Conservation (phyloP, 1,140 invertebrate species). For the Bombus breviceps region DNA sequence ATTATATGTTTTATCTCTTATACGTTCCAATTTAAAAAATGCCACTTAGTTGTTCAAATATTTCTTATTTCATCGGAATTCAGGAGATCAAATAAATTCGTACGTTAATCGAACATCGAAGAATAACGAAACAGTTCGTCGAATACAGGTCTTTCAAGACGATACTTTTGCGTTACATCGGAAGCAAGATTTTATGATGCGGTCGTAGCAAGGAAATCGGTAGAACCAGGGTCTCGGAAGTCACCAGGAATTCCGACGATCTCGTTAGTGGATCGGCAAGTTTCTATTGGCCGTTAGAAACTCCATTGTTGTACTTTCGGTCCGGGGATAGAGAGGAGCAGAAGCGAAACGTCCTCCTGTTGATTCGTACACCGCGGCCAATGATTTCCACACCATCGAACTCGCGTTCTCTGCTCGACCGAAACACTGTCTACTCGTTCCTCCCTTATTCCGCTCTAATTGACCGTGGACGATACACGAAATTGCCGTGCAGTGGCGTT, state of each 20-base stretch:
- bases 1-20: too few relatives aligned
- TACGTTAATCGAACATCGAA: background rate
- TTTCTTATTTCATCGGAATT: too few relatives aligned
- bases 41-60: too few relatives aligned
- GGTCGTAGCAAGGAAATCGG: slow-evolving; percentile 6
- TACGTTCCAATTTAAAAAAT: too few relatives aligned
- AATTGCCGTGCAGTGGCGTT: slow-evolving; percentile 23
- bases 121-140: background rate
- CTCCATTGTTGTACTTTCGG: slow-evolving; percentile 44
- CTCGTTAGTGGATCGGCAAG: slow-evolving; percentile 48
- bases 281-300: slow-evolving; percentile 55
- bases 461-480: slow-evolving; percentile 49
- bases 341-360: slow-evolving; percentile 38
- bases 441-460: slow-evolving; percentile 55
- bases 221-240: background rate
- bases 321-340: background rate
- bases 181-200: background rate
- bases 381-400: slow-evolving; percentile 48
- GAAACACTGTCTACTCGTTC: slow-evolving; percentile 33
- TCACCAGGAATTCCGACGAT: slow-evolving; percentile 13
- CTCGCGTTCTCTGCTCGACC: slow-evolving; percentile 21
- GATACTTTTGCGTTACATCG: background rate
- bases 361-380: slow-evolving; percentile 44
- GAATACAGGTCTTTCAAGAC: background rate
- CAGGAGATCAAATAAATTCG: background rate